Conservation (phyloP, 2,113 vertebrate genomes). For the Argyrosomus japonicus region DNA sequence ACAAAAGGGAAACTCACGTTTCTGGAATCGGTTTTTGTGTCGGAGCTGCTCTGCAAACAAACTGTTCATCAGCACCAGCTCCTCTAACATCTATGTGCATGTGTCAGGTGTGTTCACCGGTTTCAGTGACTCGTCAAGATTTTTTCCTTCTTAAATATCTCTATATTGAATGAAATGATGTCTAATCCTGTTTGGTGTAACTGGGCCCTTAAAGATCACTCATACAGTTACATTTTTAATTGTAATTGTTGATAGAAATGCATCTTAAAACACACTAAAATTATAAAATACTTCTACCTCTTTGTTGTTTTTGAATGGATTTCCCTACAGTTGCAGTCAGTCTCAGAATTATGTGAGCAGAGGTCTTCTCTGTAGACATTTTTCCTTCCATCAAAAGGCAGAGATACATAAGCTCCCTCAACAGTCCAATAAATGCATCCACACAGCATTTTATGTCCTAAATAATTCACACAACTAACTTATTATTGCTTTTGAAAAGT, state of each 20-base stretch:
- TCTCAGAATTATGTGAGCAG: background rate
- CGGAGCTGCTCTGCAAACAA: background rate
- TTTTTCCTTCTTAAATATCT: background rate
- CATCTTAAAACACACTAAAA: background rate
- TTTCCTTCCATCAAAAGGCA: background rate
- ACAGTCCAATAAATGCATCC: background rate
- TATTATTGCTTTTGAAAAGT: background rate
- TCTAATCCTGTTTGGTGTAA: no score
- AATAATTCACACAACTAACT: background rate
- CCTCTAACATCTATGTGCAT: background rate
- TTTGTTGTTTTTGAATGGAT: background rate
- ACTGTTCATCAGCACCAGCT: background rate
- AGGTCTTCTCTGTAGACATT: background rate
- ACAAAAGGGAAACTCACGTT: background rate
- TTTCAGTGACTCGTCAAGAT: background rate
- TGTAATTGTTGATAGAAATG: background rate
- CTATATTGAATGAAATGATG: no score
- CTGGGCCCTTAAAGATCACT: background rate
- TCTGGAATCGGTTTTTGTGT: constrained; percentile 12
- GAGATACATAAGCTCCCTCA: background rate
- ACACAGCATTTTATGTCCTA: background rate
- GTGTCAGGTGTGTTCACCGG: background rate
- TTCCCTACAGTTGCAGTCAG: background rate
- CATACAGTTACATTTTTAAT: background rate
- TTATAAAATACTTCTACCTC: background rate